A percentile compares a stretch with the other conserved stretches of the same genome.
phyloP scores from a whole-genome alignment of 2,888 invertebrate genomes.

The Archips crataeganus region DNA sequence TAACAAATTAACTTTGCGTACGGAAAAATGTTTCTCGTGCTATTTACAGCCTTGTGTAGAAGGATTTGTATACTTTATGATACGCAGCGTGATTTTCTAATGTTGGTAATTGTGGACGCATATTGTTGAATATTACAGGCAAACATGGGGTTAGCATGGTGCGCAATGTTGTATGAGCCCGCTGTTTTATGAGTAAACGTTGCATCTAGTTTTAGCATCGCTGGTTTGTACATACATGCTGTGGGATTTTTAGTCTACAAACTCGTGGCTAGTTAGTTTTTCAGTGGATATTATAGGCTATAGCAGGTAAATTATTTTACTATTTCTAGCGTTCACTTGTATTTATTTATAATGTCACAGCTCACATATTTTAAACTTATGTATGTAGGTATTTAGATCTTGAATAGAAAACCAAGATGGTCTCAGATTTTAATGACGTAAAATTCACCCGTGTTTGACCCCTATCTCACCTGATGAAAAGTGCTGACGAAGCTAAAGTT shows the following conservation, averaged over 20 bases:
- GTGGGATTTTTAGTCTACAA: background rate
- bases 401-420: too few relatives aligned
- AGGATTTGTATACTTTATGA: conserved; percentile 45
- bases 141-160: conserved; percentile 68
- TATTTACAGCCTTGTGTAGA: conserved; percentile 60
- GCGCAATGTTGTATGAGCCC: conserved; percentile 69
- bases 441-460: too few relatives aligned
- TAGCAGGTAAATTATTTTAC: too few relatives aligned
- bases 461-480: too few relatives aligned
- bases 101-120: conserved; percentile 58
- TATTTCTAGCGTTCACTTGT: too few relatives aligned
- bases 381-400: too few relatives aligned
- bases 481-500: too few relatives aligned
- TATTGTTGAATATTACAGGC: conserved; percentile 70
- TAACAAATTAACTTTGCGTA: conserved; percentile 67
- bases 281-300: background rate
- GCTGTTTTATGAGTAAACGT: conserved; percentile 66
- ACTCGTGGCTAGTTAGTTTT: background rate
- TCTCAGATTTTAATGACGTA: too few relatives aligned
- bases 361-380: too few relatives aligned
- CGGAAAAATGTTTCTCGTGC: conserved; percentile 50
- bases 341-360: too few relatives aligned
- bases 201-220: conserved; percentile 49
- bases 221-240: background rate
- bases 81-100: conserved; percentile 49